Evolutionary conservation across 1,140 invertebrate species (phyloP), one percentile per base, ranked within the genome.

Genomic region (Aphaenogaster floridana): DNA sequence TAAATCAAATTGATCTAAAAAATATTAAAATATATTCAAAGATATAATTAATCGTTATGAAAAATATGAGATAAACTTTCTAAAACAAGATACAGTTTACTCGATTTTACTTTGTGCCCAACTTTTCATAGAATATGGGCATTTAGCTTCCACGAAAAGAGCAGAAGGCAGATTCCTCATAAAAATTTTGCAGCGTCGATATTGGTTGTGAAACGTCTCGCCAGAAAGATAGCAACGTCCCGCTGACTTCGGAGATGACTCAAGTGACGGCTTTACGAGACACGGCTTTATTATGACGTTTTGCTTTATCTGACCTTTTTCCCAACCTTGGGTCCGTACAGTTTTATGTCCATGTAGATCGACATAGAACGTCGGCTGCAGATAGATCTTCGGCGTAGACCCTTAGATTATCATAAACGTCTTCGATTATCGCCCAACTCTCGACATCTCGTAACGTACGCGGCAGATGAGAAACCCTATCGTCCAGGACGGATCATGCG

Each of bases 231-330:
- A 42, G 17, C 50, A 72, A 39, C 15, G 15, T 59, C 48, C 7
- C 36, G 45, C 9, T 36, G 34, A 59, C 50, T 69, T 83, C 28
- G 28, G 48, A 69, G 42, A 54, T 52, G 15, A 54, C 39, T 66
- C 21, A 17, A 48, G 21, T 28, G 64, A 89, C 54, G 57, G 69
- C 28, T 88, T 89, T 68, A 79, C 52, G 86, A 79, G 74, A 89
- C 45, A 59, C 34, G 21, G 8, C 17, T 28, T 54, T 52, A 9
- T 45, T 8, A 59, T 74, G 79, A 86, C 57, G 77, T 76, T 89
- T 48, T 11, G 28, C 11, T 57, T 89, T 79, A 85, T 54, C 63
- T 50, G 13, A 90, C 48, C 9, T 39, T 85, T 71, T 13, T n/a
- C 68, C 7, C 39, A 42, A 68, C 8, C 17, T 15, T 88, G 17